phyloP scores from a whole-genome alignment of 2,797 vertebrate species.

The Eremophila alpestris region DNA sequence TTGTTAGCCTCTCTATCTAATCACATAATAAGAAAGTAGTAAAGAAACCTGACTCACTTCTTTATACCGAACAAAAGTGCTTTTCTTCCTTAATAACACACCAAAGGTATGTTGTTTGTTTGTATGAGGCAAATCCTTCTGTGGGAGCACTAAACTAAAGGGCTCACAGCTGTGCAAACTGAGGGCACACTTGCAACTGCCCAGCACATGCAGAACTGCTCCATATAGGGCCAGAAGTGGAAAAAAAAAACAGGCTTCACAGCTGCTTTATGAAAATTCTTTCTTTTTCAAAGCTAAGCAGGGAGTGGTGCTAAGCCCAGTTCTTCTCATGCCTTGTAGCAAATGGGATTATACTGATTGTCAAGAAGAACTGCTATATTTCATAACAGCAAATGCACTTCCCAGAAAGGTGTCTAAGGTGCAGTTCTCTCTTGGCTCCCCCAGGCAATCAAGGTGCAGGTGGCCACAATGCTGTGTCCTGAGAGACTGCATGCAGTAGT shows the following conservation, averaged over 20 bases:
- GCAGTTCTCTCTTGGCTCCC: not conserved
- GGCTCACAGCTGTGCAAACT: conserved; percentile 23
- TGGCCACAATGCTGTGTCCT: fast-evolving
- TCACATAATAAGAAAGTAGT: not conserved
- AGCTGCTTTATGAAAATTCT: not conserved
- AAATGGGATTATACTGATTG: not conserved
- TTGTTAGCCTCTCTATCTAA: not conserved
- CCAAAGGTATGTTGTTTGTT: not conserved
- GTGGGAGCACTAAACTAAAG: not conserved
- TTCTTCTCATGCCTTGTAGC: not conserved
- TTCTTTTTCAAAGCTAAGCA: not conserved
- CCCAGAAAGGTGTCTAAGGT: not conserved
- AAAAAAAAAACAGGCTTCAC: not conserved
- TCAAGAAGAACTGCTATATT: not conserved
- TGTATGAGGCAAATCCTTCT: not conserved
- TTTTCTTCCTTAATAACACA: not conserved
- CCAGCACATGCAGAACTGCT: not conserved
- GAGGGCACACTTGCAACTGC: not conserved
- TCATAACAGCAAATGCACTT: not conserved
- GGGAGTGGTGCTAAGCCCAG: not conserved
- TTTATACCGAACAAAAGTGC: not conserved
- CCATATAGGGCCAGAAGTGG: not conserved
- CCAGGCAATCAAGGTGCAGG: not conserved
- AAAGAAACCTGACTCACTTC: not conserved
- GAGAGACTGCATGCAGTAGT: fast-evolving